Conservation (phyloP, 2,797 vertebrate species). For the Poecilia wingei region DNA sequence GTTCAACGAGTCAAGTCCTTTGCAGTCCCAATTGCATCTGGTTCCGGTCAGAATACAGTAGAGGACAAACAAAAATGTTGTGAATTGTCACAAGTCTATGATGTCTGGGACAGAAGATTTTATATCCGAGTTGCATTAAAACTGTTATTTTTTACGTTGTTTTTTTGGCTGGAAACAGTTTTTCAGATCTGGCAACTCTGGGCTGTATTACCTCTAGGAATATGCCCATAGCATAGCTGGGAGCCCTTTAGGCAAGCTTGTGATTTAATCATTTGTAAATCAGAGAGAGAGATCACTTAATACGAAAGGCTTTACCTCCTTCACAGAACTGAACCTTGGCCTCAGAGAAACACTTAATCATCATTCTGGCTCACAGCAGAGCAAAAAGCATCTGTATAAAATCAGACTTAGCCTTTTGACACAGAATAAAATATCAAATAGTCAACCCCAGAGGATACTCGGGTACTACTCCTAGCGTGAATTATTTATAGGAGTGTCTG, state of each 20-base stretch:
- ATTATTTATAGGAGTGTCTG: conserved; percentile 81
- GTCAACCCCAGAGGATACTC: conserved; percentile 67
- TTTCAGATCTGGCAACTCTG: conserved; percentile 15
- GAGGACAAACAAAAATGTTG: too few species aligned
- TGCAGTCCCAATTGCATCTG: too few species aligned
- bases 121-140: too few species aligned
- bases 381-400: conserved; percentile 59
- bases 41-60: too few species aligned
- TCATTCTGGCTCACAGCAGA: conserved; percentile 37
- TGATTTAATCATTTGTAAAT: conserved; percentile 65
- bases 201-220: conserved; percentile 16
- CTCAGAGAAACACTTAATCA: conserved; percentile 49
- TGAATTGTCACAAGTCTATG: too few species aligned
- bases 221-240: conserved; percentile 9
- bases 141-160: too few species aligned
- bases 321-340: conserved; percentile 60
- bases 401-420: conserved; percentile 81
- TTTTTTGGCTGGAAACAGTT: background rate
- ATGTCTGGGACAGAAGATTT: too few species aligned
- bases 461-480: conserved; percentile 66
- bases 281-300: conserved; percentile 53
- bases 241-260: conserved; percentile 30
- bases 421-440: conserved; percentile 81
- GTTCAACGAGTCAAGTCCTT: too few species aligned
- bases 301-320: conserved; percentile 63